Percentiles rank a stretch among this genome's conserved stretches.
Conservation (phyloP, 2,113 vertebrate species). For the Amphiprion percula region DNA sequence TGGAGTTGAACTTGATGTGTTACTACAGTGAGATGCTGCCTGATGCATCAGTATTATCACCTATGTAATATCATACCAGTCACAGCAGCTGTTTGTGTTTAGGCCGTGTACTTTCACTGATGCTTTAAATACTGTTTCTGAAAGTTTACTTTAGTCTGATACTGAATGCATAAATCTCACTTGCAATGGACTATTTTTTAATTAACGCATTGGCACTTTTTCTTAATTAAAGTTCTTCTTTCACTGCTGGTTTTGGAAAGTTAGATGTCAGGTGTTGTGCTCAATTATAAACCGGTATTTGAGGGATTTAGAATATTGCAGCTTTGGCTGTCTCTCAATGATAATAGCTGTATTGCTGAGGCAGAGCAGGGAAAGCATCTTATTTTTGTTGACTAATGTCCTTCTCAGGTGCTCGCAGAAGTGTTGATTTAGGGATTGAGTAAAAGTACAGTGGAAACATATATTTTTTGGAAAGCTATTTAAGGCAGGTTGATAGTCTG, state of each 20-base stretch:
- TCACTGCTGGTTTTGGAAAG: constrained; percentile 57
- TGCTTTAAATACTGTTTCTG: no score
- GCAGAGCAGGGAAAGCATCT: constrained; percentile 59
- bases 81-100: no score
- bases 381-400: constrained; percentile 78
- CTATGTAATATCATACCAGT: no score
- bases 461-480: constrained; percentile 60
- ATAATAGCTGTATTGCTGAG: constrained; percentile 63
- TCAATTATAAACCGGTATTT: constrained; percentile 60
- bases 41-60: neutral
- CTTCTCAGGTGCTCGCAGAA: constrained; percentile 47
- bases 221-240: constrained; percentile 29
- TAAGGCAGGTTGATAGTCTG: constrained; percentile 43
- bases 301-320: constrained; percentile 73
- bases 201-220: neutral
- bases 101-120: no score
- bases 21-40: constrained; percentile 1
- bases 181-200: constrained; percentile 9
- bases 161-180: constrained; percentile 11
- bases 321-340: constrained; percentile 64
- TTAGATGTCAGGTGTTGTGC: constrained; percentile 64
- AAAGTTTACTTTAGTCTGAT: no score
- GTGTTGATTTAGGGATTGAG: constrained; percentile 66
- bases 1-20: no score
- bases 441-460: constrained; percentile 56